Conservation (phyloP, 2,888 invertebrate species). For the Drosophila mettleri region DNA sequence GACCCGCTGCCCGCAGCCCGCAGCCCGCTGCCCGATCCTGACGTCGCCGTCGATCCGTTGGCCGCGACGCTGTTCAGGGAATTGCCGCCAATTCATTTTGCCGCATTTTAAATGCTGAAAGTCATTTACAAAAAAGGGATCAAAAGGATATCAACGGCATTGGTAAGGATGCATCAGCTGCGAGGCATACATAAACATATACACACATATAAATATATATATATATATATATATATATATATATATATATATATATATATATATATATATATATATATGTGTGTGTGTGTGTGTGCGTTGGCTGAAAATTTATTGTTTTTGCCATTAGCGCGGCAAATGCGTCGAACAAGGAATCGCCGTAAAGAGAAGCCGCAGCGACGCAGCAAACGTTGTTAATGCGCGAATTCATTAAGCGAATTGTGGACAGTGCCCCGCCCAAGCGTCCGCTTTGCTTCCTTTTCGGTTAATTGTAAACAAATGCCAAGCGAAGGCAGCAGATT, state of each 20-base stretch:
- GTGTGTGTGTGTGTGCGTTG: conserved; percentile 22
- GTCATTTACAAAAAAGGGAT: conserved; percentile 76
- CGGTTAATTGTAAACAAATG: conserved; percentile 65
- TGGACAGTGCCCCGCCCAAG: conserved; percentile 29
- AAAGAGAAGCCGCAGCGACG: conserved; percentile 16
- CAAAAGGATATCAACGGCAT: conserved; percentile 69
- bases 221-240: not conserved
- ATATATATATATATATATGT: conserved; percentile 6
- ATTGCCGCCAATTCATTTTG: conserved; percentile 78
- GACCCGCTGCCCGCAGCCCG: conserved; percentile 12
- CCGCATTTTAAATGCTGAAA: conserved; percentile 78
- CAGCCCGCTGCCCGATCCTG: not conserved
- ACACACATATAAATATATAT: too few relatives aligned
- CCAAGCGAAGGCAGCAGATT: conserved; percentile 41
- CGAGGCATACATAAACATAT: conserved; percentile 2
- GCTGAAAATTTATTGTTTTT: conserved; percentile 73
- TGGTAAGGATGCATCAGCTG: conserved; percentile 57
- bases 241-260: conserved; percentile 6
- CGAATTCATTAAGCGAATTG: conserved; percentile 73
- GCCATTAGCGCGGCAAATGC: conserved; percentile 74
- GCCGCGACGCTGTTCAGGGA: conserved; percentile 43
- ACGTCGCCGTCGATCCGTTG: conserved; percentile 7
- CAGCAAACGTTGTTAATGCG: conserved; percentile 64
- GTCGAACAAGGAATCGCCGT: conserved; percentile 30
- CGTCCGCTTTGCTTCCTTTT: conserved; percentile 7